phyloP scores from a whole-genome alignment of 1,140 invertebrate genomes.

The Cryptotermes secundus region DNA sequence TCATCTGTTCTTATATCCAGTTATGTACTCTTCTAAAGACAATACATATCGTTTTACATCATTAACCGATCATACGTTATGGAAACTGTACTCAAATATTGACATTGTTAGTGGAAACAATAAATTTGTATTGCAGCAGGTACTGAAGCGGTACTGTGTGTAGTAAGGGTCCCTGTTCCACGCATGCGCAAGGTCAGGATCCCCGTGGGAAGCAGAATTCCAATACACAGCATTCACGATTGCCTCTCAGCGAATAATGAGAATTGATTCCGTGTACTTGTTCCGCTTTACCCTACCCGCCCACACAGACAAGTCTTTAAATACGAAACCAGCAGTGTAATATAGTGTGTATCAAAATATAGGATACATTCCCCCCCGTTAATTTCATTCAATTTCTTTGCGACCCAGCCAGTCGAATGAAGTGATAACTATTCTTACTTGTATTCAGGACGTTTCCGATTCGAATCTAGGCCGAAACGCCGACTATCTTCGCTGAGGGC shows the following conservation, averaged over 20 bases:
- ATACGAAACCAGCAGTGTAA: not conserved
- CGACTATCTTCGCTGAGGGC: too few species aligned
- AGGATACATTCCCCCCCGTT: too few species aligned
- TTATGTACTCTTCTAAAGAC: not conserved
- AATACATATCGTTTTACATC: not conserved
- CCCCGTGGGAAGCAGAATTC: not conserved
- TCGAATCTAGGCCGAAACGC: too few species aligned
- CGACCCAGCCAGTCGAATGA: too few species aligned
- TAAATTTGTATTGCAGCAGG: not conserved
- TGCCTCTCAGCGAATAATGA: conserved; percentile 9
- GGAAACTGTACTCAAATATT: not conserved
- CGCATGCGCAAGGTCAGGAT: not conserved
- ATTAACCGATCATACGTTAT: not conserved
- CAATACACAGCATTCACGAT: not conserved
- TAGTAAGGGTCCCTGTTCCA: not conserved
- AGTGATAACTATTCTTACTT: too few species aligned
- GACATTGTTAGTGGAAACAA: not conserved
- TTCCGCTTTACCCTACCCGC: not conserved
- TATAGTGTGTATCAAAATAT: not conserved
- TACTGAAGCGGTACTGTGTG: not conserved
- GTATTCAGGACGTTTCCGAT: too few species aligned
- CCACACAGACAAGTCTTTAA: not conserved
- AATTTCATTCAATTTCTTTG: too few species aligned
- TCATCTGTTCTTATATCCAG: not conserved
- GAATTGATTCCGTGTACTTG: not conserved